A percentile compares a stretch with the other conserved stretches of the same genome.
These are phyloP conservation scores for Fragum fragum DNA, from an alignment of 2,888 invertebrate species.

Conservation along the genomic window DNA sequence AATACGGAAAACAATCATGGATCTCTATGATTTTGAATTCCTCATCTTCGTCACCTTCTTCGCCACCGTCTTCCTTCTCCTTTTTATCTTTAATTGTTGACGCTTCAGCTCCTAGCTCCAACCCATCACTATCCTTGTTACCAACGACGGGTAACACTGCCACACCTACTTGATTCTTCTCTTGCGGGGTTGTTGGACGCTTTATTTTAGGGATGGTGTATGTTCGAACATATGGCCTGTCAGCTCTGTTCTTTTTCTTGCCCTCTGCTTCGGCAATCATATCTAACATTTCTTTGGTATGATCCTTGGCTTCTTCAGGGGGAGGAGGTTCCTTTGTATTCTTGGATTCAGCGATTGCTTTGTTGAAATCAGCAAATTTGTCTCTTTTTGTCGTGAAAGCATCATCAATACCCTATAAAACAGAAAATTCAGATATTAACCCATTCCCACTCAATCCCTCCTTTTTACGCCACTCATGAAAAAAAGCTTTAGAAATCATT, in stretches of 20 bases:
- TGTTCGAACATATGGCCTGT: conserved; percentile 14
- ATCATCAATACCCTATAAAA: conserved; percentile 60
- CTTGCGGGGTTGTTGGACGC: conserved; percentile 19
- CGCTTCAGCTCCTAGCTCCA: conserved; percentile 76
- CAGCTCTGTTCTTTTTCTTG: conserved; percentile 37
- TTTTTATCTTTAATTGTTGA: conserved; percentile 61
- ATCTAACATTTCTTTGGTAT: conserved; percentile 39
- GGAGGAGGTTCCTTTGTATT: conserved; percentile 2
- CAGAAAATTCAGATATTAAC: too few relatives aligned
- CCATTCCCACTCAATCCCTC: too few relatives aligned
- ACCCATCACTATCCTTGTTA: conserved; percentile 67
- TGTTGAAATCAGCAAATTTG: conserved; percentile 73
- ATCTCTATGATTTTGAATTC: conserved; percentile 68
- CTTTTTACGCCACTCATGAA: too few relatives aligned
- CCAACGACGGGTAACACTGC: conserved; percentile 30
- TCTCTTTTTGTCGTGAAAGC: conserved; percentile 75
- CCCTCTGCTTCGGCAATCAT: conserved; percentile 29
- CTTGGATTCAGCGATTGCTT: conserved; percentile 56
- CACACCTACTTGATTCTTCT: conserved; percentile 56
- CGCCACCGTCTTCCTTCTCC: conserved; percentile 34
- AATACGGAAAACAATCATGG: conserved; percentile 74
- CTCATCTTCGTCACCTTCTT: conserved; percentile 62
- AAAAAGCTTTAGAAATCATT: too few relatives aligned
- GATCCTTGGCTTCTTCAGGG: conserved; percentile 38
- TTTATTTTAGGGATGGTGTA: conserved; percentile 44